phyloP scores from a whole-genome alignment of 2,888 invertebrate genomes.

The Acanthococcus lagerstroemiae region DNA sequence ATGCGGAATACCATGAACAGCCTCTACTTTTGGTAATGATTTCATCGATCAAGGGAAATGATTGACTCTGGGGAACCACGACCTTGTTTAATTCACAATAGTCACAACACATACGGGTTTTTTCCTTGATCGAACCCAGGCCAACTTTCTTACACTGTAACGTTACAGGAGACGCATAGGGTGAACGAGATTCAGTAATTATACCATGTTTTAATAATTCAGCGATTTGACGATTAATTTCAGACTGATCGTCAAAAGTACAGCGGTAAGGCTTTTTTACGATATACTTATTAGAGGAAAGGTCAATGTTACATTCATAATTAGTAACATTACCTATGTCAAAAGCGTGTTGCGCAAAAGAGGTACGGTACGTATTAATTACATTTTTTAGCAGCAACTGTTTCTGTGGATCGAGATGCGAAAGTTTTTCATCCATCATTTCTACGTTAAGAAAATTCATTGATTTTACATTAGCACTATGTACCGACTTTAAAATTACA shows the following conservation, averaged over 20 bases:
- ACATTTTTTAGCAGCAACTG: too few relatives aligned
- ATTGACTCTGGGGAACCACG: conserved; percentile 7
- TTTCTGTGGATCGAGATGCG: too few relatives aligned
- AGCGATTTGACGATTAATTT: conserved; percentile 15
- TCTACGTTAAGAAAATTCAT: too few relatives aligned
- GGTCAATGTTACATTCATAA: background rate
- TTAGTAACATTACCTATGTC: conserved; percentile 1
- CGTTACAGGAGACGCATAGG: background rate
- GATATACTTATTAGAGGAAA: background rate
- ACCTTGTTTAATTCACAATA: conserved; percentile 19
- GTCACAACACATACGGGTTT: conserved; percentile 8
- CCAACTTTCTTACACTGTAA: conserved; percentile 12
- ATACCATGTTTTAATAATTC: conserved; percentile 2
- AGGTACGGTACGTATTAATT: background rate
- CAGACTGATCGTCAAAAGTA: conserved; percentile 1
- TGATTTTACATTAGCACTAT: too few relatives aligned
- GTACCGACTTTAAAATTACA: too few relatives aligned
- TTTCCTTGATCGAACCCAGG: background rate
- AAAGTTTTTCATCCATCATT: too few relatives aligned
- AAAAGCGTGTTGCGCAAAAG: background rate
- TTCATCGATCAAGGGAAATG: conserved; percentile 11
- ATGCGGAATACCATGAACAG: conserved; percentile 39
- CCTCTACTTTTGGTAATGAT: conserved; percentile 35
- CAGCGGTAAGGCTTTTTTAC: conserved; percentile 21
- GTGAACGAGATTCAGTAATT: too few relatives aligned